phyloP scores from a whole-genome alignment of 2,888 invertebrate genomes.

The Pristionchus exspectatus region DNA sequence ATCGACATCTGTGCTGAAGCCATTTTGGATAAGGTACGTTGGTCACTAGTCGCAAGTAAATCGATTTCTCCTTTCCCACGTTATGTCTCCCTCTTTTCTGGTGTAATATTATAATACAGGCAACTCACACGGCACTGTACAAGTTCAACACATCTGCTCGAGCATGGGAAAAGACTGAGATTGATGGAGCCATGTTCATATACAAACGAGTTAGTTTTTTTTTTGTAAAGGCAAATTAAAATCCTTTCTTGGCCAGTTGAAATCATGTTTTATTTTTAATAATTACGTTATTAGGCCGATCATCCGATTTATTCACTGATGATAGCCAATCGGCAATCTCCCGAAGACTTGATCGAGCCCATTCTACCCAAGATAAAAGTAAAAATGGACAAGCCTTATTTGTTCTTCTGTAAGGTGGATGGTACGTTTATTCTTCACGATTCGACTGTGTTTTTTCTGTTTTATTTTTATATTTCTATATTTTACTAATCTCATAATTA shows the following conservation, averaged over 20 bases:
- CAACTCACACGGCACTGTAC: slow-evolving; percentile 70
- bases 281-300: slow-evolving; percentile 25
- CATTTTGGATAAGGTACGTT: slow-evolving; percentile 67
- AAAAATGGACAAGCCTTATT: slow-evolving; percentile 66
- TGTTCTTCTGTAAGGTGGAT: slow-evolving; percentile 69
- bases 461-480: neutral
- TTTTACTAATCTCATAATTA: neutral
- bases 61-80: slow-evolving; percentile 7
- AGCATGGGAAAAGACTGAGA: slow-evolving; percentile 70
- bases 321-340: slow-evolving; percentile 75
- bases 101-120: slow-evolving; percentile 54
- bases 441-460: no score
- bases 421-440: slow-evolving; percentile 58
- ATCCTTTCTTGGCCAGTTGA: no score
- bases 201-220: slow-evolving; percentile 65
- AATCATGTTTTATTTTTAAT: neutral
- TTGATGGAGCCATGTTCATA: slow-evolving; percentile 74
- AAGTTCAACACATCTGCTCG: slow-evolving; percentile 63
- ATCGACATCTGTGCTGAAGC: slow-evolving; percentile 71
- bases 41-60: neutral
- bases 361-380: slow-evolving; percentile 64
- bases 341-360: slow-evolving; percentile 70
- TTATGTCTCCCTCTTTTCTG: neutral
- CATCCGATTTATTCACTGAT: slow-evolving; percentile 61
- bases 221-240: slow-evolving; percentile 58